Base-by-base conservation (phyloP, 2,888 invertebrate genomes). In the Xylocampa areola region DNA sequence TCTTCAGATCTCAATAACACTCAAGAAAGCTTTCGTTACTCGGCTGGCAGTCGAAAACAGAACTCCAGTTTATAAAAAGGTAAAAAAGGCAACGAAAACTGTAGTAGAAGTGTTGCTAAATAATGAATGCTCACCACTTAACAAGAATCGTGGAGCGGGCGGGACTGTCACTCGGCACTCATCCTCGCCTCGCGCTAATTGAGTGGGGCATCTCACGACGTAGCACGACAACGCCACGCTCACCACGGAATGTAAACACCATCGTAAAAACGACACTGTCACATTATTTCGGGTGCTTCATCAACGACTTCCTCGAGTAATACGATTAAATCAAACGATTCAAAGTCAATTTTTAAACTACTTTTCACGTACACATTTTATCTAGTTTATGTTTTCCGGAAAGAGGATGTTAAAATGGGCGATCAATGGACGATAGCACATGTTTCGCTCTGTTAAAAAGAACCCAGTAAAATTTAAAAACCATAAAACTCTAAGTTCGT, bases 151-250 rank as follows among this genome's bases (percentile, higher is more conserved):
- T 62, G 68, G 67, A 77, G 71, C 76, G 72, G 74, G 68, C 71
- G 73, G 73, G 62, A 71, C 76, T 76, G 81, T 81, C 82, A 80
- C 73, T 76, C 79, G 74, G 73, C 77, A 81, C 79, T 84, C 81
- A 79, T 83, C 79, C 81, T 82, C 77, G 79, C 76, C 73, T 74
- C 73, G 68, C 73, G 72, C 77, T 84, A 83, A 84, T 84, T 84
- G 84, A 84, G 81, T 80, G 79, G 77, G 70, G 75, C 75, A 77
- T 73, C 79, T 73, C 71, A 55, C 72, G 61, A 68, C 68, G 70
- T 64, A 61, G 49, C 67, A 60, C 64, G 57, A 73, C 74, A 73
- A 69, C 68, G 68, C 75, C 70, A 64, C 60, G 63, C 61, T 64
- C 43, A 68, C 62, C 50, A 73, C 71, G 65, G 73, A 76, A 79